A percentile compares a stretch with the other conserved stretches of the same genome.
Conservation (phyloP, 2,797 vertebrate genomes). For the Prunella strophiata region DNA sequence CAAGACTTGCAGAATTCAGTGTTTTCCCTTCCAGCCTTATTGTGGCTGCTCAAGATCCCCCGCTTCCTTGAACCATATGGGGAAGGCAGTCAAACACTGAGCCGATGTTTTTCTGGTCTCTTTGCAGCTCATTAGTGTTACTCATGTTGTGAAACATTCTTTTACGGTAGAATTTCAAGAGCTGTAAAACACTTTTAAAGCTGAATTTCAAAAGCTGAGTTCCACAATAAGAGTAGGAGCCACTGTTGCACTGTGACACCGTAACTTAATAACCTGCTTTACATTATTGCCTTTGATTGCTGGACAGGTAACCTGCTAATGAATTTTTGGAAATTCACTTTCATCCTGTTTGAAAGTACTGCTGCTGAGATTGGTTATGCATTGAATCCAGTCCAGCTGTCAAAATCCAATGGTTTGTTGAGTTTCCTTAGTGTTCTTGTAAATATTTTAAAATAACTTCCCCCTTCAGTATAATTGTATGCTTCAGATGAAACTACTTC, state of each 20-base stretch:
- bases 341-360: constrained; percentile 19
- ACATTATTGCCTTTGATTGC: neutral
- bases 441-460: constrained; percentile 44
- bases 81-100: constrained; percentile 21
- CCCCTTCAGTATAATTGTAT: neutral
- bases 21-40: neutral
- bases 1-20: neutral
- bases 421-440: neutral
- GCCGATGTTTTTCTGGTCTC: constrained; percentile 48
- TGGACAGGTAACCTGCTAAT: constrained; percentile 23
- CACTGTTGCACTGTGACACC: neutral
- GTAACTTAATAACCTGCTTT: constrained; percentile 10
- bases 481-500: neutral
- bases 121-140: constrained; percentile 43
- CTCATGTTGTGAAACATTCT: constrained; percentile 57
- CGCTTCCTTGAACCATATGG: constrained; percentile 25
- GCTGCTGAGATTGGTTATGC: neutral
- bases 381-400: neutral
- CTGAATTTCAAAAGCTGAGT: constrained; percentile 29
- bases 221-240: neutral
- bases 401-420: neutral
- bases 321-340: constrained; percentile 46
- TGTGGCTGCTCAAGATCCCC: constrained; percentile 14
- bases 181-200: constrained; percentile 39
- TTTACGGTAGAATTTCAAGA: constrained; percentile 35